These are phyloP conservation scores for Meloidogyne exigua DNA, from an alignment of 1,140 invertebrate species.

Conservation along the genomic window DNA sequence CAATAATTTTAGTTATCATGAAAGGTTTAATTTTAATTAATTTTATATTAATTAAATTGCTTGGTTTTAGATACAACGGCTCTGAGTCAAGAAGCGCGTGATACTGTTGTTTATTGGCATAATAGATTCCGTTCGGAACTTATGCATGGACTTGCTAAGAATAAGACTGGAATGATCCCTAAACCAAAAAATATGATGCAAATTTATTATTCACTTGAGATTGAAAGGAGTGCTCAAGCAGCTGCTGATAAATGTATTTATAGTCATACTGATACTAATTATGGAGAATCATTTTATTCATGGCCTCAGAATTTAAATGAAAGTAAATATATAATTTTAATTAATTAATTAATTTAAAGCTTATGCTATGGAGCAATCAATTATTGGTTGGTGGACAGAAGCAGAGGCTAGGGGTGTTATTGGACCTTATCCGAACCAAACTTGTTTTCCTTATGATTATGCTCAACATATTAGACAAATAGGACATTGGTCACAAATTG, in stretches of 20 bases:
- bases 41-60: background rate
- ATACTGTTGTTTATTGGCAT: background rate
- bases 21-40: background rate
- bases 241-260: slow-evolving; percentile 10
- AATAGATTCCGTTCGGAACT: slow-evolving; percentile 2
- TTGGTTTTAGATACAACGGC: background rate
- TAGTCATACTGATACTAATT: background rate
- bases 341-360: slow-evolving; percentile 2
- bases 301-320: background rate
- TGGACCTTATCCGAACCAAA: slow-evolving; percentile 8
- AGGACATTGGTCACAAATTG: slow-evolving; percentile 23
- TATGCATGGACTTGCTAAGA: background rate
- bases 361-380: background rate
- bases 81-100: background rate
- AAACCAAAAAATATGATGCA: background rate
- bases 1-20: background rate
- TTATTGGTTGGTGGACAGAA: slow-evolving; percentile 18
- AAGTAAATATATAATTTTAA: background rate
- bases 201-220: background rate
- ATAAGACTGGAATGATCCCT: background rate
- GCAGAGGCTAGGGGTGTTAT: background rate
- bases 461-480: slow-evolving; percentile 7
- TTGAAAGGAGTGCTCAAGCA: background rate
- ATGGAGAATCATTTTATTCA: background rate
- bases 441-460: background rate